phyloP scores from a whole-genome alignment of 64 coral and sea anemone species.

The Cladopsammia gracilis region DNA sequence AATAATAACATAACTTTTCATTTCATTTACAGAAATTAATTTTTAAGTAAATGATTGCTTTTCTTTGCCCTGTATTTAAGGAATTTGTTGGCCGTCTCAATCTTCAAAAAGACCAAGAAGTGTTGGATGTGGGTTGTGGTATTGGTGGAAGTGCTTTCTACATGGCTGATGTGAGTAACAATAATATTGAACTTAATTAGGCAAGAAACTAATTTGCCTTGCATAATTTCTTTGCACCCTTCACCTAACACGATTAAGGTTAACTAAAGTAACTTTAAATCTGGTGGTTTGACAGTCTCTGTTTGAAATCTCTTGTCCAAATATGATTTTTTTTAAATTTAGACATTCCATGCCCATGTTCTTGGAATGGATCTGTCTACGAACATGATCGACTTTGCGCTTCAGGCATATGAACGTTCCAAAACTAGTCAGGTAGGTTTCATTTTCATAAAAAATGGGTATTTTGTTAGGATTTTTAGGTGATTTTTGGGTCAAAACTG shows the following conservation, averaged over 20 bases:
- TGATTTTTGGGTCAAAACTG: too few relatives aligned
- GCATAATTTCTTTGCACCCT: too few relatives aligned
- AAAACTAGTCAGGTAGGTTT: conserved; percentile 21
- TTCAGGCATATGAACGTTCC: conserved; percentile 32
- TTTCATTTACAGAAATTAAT: too few relatives aligned
- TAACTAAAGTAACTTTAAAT: too few relatives aligned
- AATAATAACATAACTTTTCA: too few relatives aligned
- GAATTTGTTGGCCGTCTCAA: conserved; percentile 89
- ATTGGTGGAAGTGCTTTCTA: conserved; percentile 97
- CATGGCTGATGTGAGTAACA: conserved; percentile 78
- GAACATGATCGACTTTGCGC: conserved; percentile 94
- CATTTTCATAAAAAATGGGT: too few relatives aligned
- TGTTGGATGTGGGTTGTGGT: conserved; percentile 96
- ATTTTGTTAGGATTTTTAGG: too few relatives aligned
- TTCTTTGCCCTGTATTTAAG: background rate
- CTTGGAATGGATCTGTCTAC: conserved; percentile 91
- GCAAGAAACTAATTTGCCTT: background rate
- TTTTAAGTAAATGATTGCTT: too few relatives aligned
- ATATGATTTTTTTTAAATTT: background rate
- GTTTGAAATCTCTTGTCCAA: too few relatives aligned
- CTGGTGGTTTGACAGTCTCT: too few relatives aligned
- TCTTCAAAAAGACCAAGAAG: conserved; percentile 73
- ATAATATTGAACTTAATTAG: background rate
- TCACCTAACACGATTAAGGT: too few relatives aligned
- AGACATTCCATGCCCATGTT: conserved; percentile 94